Percentiles rank a stretch among this genome's conserved stretches.
These are phyloP conservation scores for Pachydiplax longipennis DNA, from an alignment of 2,888 invertebrate species.

Conservation along the genomic window DNA sequence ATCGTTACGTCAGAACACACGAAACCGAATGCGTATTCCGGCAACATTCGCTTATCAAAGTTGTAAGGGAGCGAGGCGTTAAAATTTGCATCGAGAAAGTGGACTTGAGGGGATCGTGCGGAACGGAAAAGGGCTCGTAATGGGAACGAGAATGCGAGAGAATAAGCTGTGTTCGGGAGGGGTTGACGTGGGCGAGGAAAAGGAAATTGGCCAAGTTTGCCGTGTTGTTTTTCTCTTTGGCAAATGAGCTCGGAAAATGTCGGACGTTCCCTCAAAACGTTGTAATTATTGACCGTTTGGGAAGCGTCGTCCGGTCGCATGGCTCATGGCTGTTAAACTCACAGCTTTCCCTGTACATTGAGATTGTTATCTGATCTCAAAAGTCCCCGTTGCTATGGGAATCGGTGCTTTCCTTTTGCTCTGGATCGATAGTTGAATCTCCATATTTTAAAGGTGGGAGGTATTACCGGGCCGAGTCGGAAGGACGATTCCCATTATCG, in stretches of 20 bases:
- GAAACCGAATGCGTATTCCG: too few species aligned
- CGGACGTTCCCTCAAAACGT: not conserved
- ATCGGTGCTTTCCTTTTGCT: not conserved
- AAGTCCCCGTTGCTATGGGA: not conserved
- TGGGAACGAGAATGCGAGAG: not conserved
- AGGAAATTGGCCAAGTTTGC: not conserved
- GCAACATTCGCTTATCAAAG: too few species aligned
- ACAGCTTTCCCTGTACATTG: not conserved
- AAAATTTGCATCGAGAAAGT: not conserved
- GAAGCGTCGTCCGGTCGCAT: not conserved
- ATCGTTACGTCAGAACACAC: too few species aligned
- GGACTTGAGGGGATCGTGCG: not conserved
- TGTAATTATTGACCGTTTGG: not conserved
- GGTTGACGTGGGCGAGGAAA: not conserved
- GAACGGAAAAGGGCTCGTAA: not conserved
- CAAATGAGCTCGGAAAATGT: not conserved
- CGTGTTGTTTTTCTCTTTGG: not conserved
- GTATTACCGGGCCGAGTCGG: too few species aligned
- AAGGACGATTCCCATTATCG: too few species aligned
- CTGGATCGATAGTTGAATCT: too few species aligned
- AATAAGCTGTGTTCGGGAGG: not conserved
- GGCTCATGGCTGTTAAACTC: not conserved
- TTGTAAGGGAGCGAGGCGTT: not conserved
- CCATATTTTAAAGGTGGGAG: too few species aligned
- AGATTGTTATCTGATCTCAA: not conserved